Evolutionary conservation across 2,888 invertebrate species (phyloP).

Genomic region (Melangyna quadrimaculata): DNA sequence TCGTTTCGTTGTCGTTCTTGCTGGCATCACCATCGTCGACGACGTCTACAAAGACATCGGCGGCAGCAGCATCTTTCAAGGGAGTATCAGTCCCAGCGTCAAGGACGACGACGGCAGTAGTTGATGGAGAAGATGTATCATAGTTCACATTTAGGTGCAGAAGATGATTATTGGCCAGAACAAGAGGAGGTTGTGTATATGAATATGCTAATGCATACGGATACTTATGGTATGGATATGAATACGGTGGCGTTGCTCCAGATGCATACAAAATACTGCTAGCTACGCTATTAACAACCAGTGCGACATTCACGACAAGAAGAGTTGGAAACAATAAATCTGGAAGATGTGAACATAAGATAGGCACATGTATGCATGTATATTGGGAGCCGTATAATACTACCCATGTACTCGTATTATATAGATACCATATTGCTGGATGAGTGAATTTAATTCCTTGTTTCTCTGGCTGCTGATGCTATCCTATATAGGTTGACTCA

Average conservation of each 20-base stretch:
- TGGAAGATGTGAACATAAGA: not conserved
- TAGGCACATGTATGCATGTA: too few species aligned
- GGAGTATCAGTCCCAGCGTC: not conserved
- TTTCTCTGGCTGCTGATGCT: not conserved
- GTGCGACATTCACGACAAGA: constrained; percentile 19
- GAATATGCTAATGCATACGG: constrained; percentile 58
- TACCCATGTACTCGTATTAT: not conserved
- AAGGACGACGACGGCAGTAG: not conserved
- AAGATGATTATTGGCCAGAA: constrained; percentile 3
- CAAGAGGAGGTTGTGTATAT: constrained; percentile 34
- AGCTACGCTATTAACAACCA: constrained; percentile 16
- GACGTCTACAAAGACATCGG: not conserved
- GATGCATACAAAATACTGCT: constrained; percentile 35
- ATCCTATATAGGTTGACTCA: not conserved
- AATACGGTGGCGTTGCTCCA: constrained; percentile 40
- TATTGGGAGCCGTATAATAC: not conserved
- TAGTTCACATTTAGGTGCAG: constrained; percentile 11
- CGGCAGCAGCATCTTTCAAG: not conserved
- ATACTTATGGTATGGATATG: constrained; percentile 5
- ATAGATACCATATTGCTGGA: not conserved
- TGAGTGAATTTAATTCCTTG: constrained; percentile 17
- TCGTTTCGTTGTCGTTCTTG: not conserved
- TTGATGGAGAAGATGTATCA: not conserved
- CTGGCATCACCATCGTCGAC: not conserved
- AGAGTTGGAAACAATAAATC: constrained; percentile 1